Conservation (phyloP, 2,797 vertebrate species). For the Ctenopoma kingsleyae region DNA sequence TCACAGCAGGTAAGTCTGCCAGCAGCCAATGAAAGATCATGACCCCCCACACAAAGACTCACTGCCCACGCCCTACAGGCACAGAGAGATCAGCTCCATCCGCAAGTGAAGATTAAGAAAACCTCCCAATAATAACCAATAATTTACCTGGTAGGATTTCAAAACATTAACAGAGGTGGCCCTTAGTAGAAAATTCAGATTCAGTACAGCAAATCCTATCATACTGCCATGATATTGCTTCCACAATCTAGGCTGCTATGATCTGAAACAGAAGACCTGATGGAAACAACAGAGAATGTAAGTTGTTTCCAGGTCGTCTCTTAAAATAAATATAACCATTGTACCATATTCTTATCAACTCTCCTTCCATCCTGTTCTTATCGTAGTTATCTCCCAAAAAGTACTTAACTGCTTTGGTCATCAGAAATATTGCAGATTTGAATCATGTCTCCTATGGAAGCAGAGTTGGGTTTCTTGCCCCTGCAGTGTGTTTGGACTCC, state of each 20-base stretch:
- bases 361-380: not conserved
- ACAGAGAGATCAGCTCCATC: slow-evolving; percentile 36
- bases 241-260: not conserved
- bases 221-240: not conserved
- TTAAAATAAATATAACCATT: slow-evolving; percentile 8
- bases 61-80: slow-evolving; percentile 38
- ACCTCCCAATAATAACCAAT: slow-evolving; percentile 47
- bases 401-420: slow-evolving; percentile 1
- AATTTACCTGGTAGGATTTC: slow-evolving; percentile 32
- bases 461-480: slow-evolving; percentile 55
- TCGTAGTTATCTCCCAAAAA: slow-evolving; percentile 2
- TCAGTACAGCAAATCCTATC: slow-evolving; percentile 15
- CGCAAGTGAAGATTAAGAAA: slow-evolving; percentile 55
- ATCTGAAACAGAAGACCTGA: slow-evolving; percentile 7
- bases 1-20: slow-evolving; percentile 58
- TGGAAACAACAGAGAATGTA: slow-evolving; percentile 14
- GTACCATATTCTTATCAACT: not conserved
- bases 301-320: not conserved
- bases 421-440: slow-evolving; percentile 39
- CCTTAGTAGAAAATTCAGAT: not conserved
- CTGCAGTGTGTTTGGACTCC: slow-evolving; percentile 60
- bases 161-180: slow-evolving; percentile 24
- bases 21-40: slow-evolving; percentile 77
- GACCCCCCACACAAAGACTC: slow-evolving; percentile 70
- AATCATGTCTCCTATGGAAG: slow-evolving; percentile 44